Evolutionary conservation across 2,113 vertebrate genomes (phyloP), one percentile per base, ranked within the genome.

Genomic region (Halichoeres trimaculatus): DNA sequence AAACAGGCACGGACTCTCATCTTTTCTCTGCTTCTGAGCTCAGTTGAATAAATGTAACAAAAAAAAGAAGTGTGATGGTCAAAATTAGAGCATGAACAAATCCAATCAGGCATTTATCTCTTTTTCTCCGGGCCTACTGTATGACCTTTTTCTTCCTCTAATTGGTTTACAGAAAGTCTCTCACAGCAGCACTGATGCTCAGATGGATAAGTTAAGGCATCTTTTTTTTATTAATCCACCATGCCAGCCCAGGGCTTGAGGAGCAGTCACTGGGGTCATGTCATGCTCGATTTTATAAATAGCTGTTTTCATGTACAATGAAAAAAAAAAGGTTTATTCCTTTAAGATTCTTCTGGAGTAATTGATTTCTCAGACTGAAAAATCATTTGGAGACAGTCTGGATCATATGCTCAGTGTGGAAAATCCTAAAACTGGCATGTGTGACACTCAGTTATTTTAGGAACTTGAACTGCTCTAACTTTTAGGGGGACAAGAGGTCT

Each of bases 121-220:
- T 43, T 62, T 84, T 73, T 66, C 80, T 91, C 67, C 38, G 43
- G 88, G 88, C 78, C 85, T 70, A 76, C 67, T 57, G 60, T 48
- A 26, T 88, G 87, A 90, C 91, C 92, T 90, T 91, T 88, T 70
- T 75, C n/a, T 70, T 74, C 65, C 54, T 60, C 84, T 92, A 93
- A 94, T 91, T 92, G 86, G 84, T 91, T 92, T 76, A 89, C 63
- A 62, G 64, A 64, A 84, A 89, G 83, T 84, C 76, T 78, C 85
- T 90, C 72, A 75, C 69, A 75, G 70, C 80, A 77, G 82, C 76
- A 38, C 56, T 77, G 78, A 84, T 81, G 77, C 83, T 69, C 65
- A 84, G 70, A 59, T 55, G 53, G 80, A 90, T 90, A 81, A 85
- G 70, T 78, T 72, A 70, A 55, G 51, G 65, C 67, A 69, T 78